Base-by-base conservation (phyloP, 2,113 vertebrate species). In the Dipodomys ordii region DNA sequence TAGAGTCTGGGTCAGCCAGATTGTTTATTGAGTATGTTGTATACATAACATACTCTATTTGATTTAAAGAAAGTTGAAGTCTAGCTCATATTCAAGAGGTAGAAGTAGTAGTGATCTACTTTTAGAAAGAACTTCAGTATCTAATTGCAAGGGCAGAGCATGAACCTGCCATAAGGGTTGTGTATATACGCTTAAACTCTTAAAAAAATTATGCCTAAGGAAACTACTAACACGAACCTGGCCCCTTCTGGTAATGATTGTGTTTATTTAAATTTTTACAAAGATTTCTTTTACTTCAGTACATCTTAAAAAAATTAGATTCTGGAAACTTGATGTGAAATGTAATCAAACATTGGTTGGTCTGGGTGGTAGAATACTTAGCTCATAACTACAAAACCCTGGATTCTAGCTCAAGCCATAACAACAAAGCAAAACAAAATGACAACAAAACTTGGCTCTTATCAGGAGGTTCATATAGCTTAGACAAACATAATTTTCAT, bases 1-100 rank as follows among this genome's bases (percentile, higher is more conserved):
- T 69, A 77, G 73, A 27, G 57, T 77, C 49, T 77, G 69, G 53
- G 25, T 86, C 80, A 87, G 23, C 32, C n/a, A 88, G 32, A 77
- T 3, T 20, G 57, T 85, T 88, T 88, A 92, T 68, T 69, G 69
- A 93, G 16, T 69, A 83, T 85, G n/a, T 85, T 77, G 32, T 87
- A 25, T 85, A 65, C 18, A 12, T 49, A 84, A 73, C 71, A 22
- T 11, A 80, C 23, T 80, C 10, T 27, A n/a, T 15, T 85, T 64
- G 35, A 25, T 16, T 88, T 86, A 88, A 79, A 89, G 46, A n/a
- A 88, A 94, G 20, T 30, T 67, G 62, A 87, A 84, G 30, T 62
- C 6, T 16, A 92, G 15, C 32, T 30, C 64, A 87, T 15, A 79
- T 49, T 91, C 19, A 90, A 69, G 57, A 80, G 23, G 3, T 32